Evolutionary conservation across 23 tunicate species (phyloP).

Genomic region (Aplidium turbinatum): DNA sequence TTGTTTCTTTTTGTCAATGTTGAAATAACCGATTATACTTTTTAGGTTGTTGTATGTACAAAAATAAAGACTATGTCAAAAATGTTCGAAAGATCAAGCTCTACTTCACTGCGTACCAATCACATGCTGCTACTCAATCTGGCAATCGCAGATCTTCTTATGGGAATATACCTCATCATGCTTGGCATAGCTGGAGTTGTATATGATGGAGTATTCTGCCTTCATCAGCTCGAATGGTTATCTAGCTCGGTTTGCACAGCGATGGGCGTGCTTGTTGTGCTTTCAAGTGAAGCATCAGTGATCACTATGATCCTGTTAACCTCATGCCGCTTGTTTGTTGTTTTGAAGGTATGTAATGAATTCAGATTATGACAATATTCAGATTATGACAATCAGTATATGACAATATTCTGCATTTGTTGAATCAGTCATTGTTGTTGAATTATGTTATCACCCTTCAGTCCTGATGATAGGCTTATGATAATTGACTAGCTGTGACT

Average conservation of each 20-base stretch:
- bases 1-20: too few species aligned
- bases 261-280: background rate
- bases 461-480: too few species aligned
- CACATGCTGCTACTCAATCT: slow-evolving; percentile 3
- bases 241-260: background rate
- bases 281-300: slow-evolving; percentile 16
- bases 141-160: slow-evolving; percentile 6
- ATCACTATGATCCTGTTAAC: slow-evolving; percentile 1
- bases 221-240: background rate
- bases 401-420: too few species aligned
- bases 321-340: slow-evolving; percentile 8
- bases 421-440: too few species aligned
- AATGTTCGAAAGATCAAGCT: background rate
- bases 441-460: too few species aligned
- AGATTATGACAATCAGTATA: too few species aligned
- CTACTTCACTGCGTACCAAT: slow-evolving; percentile 2
- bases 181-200: slow-evolving; percentile 10
- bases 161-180: slow-evolving; percentile 1
- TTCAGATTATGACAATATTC: too few species aligned
- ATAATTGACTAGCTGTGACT: too few species aligned
- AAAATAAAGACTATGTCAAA: too few species aligned
- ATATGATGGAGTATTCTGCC: background rate
- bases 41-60: too few species aligned
- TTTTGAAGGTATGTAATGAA: slow-evolving; percentile 6
- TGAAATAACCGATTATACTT: too few species aligned